These are phyloP conservation scores for Actinemys pallida DNA, from an alignment of 2,113 vertebrate species.

Conservation along the genomic window DNA sequence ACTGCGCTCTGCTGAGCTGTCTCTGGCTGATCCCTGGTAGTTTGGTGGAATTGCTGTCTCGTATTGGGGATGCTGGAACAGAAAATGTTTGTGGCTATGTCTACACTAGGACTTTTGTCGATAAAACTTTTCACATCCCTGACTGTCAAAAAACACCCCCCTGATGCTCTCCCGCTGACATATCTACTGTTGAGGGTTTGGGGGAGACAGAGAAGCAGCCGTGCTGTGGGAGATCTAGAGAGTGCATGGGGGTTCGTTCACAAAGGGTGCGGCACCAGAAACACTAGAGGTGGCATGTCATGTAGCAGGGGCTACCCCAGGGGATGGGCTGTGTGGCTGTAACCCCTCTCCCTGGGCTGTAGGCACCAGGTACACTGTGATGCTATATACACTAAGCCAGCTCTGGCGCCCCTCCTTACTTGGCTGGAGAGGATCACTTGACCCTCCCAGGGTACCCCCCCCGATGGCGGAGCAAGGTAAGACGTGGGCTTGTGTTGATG, in stretches of 20 bases:
- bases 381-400: no score
- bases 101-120: no score
- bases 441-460: not conserved
- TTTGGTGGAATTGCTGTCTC: not conserved
- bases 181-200: not conserved
- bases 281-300: not conserved
- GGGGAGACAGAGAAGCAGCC: not conserved
- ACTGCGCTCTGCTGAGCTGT: no score
- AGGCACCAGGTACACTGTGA: not conserved
- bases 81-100: no score
- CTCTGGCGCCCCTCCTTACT: not conserved
- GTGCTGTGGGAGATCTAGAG: not conserved
- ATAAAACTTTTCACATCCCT: no score
- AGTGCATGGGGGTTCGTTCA: not conserved
- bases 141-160: no score
- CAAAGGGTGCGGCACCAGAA: no score
- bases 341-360: not conserved
- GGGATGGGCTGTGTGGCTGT: not conserved
- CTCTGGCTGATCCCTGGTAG: not conserved
- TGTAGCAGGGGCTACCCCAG: no score
- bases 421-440: not conserved
- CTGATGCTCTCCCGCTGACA: no score
- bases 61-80: not conserved
- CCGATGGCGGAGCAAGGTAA: not conserved
- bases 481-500: not conserved